Base-by-base conservation (phyloP, 2,888 invertebrate genomes). In the Nemoura dubitans region DNA sequence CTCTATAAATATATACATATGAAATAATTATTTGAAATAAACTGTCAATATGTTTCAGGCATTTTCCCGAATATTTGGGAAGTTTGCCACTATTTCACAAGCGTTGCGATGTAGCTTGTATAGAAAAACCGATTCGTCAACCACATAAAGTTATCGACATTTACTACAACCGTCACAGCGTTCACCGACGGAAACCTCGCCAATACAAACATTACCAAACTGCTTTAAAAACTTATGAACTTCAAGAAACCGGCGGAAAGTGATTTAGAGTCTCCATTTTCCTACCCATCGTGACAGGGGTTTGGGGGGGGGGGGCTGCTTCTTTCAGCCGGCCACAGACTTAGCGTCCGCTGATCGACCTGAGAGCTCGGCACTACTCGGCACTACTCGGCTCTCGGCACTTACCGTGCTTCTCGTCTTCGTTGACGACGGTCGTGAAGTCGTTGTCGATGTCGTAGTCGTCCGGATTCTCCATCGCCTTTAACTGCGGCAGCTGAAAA, bases 371-470 rank as follows among this genome's bases (percentile, higher is more conserved):
- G 78, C 25, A n/a, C n/a, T n/a, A n/a, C n/a, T 76, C 36, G 36
- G 36, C 3, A 10, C 36, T 36, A 80, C 28, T 36, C 6, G 29
- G 21, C 36, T 30, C n/a, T n/a, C n/a, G 14, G 82, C 42, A 43
- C 76, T 84, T n/a, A 84, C 84, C 84, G 76, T 84, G 43, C 29
- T 84, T 84, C 43, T 84, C 84, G 28, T 84, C 84, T 16, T 84
- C 84, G 7, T 84, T 84, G 76, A 84, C 84, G n/a, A 84, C 84
- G 16, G 59, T 59, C 26, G 84, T 84, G 21, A 26, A 28, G 90
- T 96, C 95, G 88, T 95, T 95, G 87, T 96, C 96, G 86, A 97
- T 94, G 89, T 97, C 97, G 90, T 96, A 97, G 89, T 97, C 97
- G 83, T 96, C 96, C 0, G 97, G 96, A 91, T 97, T 97, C 91